Evolutionary conservation across 2,888 invertebrate genomes (phyloP).

Genomic region (Trissonchulus latispiculum): DNA sequence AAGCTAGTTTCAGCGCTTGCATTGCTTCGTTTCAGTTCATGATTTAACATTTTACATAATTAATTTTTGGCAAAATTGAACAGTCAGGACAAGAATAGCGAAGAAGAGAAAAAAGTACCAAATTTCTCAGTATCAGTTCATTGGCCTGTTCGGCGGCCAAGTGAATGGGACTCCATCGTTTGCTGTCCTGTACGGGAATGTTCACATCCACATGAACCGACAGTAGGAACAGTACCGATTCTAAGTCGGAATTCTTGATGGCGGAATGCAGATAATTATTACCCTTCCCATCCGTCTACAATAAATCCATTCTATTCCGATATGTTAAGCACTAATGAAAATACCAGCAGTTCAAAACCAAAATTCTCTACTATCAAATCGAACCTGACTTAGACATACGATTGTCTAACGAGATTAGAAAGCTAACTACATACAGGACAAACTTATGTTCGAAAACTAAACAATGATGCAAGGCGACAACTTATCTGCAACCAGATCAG

Average conservation of each 20-base stretch:
- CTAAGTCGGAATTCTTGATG: slow-evolving; percentile 80
- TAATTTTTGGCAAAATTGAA: slow-evolving; percentile 4
- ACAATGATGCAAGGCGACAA: no score
- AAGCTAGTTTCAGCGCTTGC: background rate
- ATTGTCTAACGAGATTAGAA: no score
- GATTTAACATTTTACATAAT: no score
- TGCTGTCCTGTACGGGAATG: slow-evolving; percentile 75
- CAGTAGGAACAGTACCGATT: slow-evolving; percentile 82
- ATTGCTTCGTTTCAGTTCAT: background rate
- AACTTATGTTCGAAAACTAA: no score
- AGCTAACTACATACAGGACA: no score
- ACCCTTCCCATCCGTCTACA: slow-evolving; percentile 73
- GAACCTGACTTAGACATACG: no score
- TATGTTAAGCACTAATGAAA: no score
- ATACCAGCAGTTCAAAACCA: no score
- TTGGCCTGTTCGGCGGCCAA: slow-evolving; percentile 68
- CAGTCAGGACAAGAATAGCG: background rate
- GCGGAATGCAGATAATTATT: slow-evolving; percentile 88
- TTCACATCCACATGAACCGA: slow-evolving; percentile 81
- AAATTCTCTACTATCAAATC: no score
- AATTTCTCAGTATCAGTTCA: slow-evolving; percentile 51
- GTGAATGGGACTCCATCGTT: slow-evolving; percentile 76
- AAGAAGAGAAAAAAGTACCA: slow-evolving; percentile 43
- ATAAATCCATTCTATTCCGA: background rate
- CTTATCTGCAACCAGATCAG: no score